A percentile compares a stretch with the other conserved stretches of the same genome.
These are phyloP conservation scores for Thamnaconus septentrionalis DNA, from an alignment of 2,113 vertebrate genomes.

Conservation along the genomic window DNA sequence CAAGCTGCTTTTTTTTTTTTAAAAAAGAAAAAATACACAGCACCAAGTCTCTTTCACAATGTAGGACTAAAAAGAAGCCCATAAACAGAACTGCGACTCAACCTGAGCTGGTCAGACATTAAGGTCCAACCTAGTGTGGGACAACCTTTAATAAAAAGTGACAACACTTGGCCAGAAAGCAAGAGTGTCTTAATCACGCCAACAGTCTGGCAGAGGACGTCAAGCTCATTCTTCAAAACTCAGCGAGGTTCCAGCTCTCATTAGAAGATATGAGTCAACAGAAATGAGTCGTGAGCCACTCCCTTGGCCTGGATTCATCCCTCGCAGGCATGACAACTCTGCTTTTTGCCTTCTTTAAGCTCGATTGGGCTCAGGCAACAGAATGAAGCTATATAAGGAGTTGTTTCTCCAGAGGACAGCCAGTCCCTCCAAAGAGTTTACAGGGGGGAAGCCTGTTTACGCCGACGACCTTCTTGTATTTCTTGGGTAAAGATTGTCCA, in stretches of 20 bases:
- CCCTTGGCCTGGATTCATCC: constrained; percentile 37
- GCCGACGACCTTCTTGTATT: constrained; percentile 24
- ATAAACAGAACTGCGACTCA: neutral
- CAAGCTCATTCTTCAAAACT: constrained; percentile 19
- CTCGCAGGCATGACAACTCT: constrained; percentile 28
- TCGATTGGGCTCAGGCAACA: constrained; percentile 30
- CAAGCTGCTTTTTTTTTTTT: too few relatives aligned
- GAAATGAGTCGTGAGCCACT: constrained; percentile 45
- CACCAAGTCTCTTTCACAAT: too few relatives aligned
- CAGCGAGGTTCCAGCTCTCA: constrained; percentile 23
- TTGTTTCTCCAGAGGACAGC: constrained; percentile 43
- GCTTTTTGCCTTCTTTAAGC: constrained; percentile 21
- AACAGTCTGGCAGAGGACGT: constrained; percentile 7
- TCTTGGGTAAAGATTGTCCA: constrained; percentile 55
- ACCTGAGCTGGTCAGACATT: neutral
- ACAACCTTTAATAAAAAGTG: constrained; percentile 18
- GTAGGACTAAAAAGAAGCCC: neutral
- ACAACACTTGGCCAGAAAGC: constrained; percentile 9
- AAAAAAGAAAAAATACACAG: too few relatives aligned
- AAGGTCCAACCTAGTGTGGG: constrained; percentile 1
- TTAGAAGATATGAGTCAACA: constrained; percentile 47
- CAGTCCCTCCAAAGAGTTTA: constrained; percentile 25
- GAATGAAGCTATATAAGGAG: constrained; percentile 64
- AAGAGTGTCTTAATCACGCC: constrained; percentile 12
- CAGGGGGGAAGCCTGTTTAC: constrained; percentile 47